A percentile compares a stretch with the other conserved stretches of the same genome.
These are phyloP conservation scores for Heterodera filipjevi DNA, from an alignment of 2,888 invertebrate species.

Conservation along the genomic window DNA sequence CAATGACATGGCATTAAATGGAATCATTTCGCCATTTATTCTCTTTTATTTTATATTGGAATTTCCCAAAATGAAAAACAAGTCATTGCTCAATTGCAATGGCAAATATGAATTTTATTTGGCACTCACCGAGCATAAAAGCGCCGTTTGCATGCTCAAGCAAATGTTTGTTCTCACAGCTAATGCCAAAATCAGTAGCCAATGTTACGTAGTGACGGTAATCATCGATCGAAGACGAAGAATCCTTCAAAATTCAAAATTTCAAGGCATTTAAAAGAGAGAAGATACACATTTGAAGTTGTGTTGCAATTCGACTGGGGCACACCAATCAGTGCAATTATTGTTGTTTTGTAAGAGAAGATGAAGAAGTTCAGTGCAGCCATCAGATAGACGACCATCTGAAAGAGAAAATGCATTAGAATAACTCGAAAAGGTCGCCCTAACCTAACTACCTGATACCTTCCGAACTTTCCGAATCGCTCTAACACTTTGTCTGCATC, in stretches of 20 bases:
- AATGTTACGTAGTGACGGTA: slow-evolving; percentile 26
- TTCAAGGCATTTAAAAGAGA: too few species aligned
- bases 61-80: too few species aligned
- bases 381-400: slow-evolving; percentile 49
- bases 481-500: slow-evolving; percentile 62
- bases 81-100: neutral
- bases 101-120: neutral
- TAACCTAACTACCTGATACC: slow-evolving; percentile 52
- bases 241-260: slow-evolving; percentile 11
- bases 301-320: slow-evolving; percentile 44
- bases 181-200: slow-evolving; percentile 28
- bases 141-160: slow-evolving; percentile 23
- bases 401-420: neutral
- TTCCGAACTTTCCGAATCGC: slow-evolving; percentile 59
- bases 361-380: slow-evolving; percentile 38
- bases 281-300: too few species aligned
- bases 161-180: slow-evolving; percentile 17
- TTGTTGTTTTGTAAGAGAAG: slow-evolving; percentile 49
- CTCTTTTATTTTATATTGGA: too few species aligned
- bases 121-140: slow-evolving; percentile 57
- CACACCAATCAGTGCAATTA: slow-evolving; percentile 59
- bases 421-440: neutral
- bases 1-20: too few species aligned
- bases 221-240: slow-evolving; percentile 19
- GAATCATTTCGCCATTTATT: neutral